A percentile compares a stretch with the other conserved stretches of the same genome.
phyloP scores from a whole-genome alignment of 2,113 vertebrate genomes.

The Halcyon malimbica region DNA sequence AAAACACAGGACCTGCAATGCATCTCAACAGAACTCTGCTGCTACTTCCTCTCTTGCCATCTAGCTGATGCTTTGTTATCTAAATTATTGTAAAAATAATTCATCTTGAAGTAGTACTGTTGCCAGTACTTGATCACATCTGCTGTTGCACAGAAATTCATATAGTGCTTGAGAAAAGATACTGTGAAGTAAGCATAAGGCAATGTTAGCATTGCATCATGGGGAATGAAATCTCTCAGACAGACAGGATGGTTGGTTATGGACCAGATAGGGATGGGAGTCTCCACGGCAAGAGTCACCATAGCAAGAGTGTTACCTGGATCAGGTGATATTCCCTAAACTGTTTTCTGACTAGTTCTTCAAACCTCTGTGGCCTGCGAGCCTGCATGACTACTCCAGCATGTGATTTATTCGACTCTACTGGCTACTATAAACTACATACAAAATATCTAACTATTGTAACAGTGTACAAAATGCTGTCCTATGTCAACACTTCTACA shows the following conservation, averaged over 20 bases:
- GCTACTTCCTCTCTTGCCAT: background rate
- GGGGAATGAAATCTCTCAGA: background rate
- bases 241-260: background rate
- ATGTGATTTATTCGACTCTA: fast-evolving
- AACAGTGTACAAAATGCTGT: background rate
- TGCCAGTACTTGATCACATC: background rate
- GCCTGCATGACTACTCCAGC: background rate
- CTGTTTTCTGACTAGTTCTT: background rate
- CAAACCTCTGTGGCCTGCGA: background rate
- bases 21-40: background rate
- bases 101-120: background rate
- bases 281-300: background rate
- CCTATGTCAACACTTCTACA: background rate
- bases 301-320: background rate
- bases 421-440: background rate
- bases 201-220: background rate
- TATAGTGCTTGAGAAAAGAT: background rate
- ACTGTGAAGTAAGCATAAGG: background rate
- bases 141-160: background rate
- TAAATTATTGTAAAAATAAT: background rate
- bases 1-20: background rate
- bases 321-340: background rate
- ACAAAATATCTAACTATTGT: background rate
- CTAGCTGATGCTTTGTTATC: background rate
- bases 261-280: fast-evolving